phyloP scores from a whole-genome alignment of 2,113 vertebrate genomes.

The Corythornis vintsioides region DNA sequence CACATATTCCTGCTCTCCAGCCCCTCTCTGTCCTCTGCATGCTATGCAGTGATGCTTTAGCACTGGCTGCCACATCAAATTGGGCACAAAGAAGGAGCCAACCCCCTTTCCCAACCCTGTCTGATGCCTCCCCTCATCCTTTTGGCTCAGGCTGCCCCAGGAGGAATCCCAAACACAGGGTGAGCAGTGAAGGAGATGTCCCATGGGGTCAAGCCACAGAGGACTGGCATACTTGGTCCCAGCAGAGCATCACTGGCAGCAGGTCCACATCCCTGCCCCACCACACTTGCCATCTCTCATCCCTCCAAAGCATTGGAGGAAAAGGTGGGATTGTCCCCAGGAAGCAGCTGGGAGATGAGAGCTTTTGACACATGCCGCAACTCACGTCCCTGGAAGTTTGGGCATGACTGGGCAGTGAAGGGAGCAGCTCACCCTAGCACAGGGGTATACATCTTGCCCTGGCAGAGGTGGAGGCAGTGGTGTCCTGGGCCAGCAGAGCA shows the following conservation, averaged over 20 bases:
- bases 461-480: not conserved
- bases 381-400: not conserved
- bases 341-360: not conserved
- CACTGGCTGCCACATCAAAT: rapidly evolving
- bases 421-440: not conserved
- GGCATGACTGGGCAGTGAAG: rapidly evolving
- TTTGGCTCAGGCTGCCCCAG: not conserved
- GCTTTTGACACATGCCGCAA: not conserved
- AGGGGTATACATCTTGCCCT: rapidly evolving
- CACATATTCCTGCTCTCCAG: rapidly evolving
- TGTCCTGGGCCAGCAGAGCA: not conserved
- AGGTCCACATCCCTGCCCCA: too few relatives aligned
- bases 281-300: rapidly evolving
- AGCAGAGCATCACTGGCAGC: not conserved
- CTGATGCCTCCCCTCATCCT: rapidly evolving
- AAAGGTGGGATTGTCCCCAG: rapidly evolving
- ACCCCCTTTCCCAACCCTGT: not conserved
- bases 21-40: rapidly evolving
- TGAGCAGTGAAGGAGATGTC: not conserved
- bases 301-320: rapidly evolving
- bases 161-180: not conserved
- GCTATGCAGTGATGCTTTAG: rapidly evolving
- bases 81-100: not conserved
- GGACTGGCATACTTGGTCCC: rapidly evolving
- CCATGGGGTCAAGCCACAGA: not conserved